These are phyloP conservation scores for Salvator merianae DNA, from an alignment of 2,113 vertebrate genomes.

Conservation along the genomic window DNA sequence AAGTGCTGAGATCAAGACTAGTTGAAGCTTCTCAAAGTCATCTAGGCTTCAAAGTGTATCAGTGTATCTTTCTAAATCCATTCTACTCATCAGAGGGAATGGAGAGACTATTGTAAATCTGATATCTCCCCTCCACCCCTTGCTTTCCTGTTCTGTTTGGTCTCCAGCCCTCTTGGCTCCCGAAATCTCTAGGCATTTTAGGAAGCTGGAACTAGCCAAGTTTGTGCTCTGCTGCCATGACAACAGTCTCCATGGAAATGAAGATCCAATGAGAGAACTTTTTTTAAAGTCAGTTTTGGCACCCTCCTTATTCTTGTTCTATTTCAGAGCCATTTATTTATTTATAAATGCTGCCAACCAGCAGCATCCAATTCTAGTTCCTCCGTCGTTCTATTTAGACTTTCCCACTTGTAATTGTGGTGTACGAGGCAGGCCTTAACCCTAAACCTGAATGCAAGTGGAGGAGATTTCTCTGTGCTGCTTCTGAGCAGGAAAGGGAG, in stretches of 20 bases:
- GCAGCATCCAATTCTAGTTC: not conserved
- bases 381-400: not conserved
- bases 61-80: not conserved
- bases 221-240: conserved; percentile 59
- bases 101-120: not conserved
- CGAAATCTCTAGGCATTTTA: conserved; percentile 40
- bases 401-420: not conserved
- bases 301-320: not conserved
- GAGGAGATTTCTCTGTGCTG: not conserved
- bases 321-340: not conserved
- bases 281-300: conserved; percentile 29
- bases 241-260: conserved; percentile 67
- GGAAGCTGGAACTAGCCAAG: conserved; percentile 59
- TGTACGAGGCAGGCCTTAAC: not conserved
- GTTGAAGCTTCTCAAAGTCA: not conserved
- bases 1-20: not conserved
- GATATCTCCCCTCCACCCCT: not conserved
- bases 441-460: not conserved
- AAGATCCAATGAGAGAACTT: conserved; percentile 52
- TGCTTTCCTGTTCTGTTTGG: conserved; percentile 14
- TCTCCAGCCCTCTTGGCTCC: conserved; percentile 11
- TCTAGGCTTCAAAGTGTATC: not conserved
- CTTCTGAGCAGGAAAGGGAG: not conserved
- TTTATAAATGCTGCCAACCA: not conserved
- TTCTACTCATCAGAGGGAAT: not conserved